Conservation (phyloP, 2,113 vertebrate genomes). For the Amphiprion percula region DNA sequence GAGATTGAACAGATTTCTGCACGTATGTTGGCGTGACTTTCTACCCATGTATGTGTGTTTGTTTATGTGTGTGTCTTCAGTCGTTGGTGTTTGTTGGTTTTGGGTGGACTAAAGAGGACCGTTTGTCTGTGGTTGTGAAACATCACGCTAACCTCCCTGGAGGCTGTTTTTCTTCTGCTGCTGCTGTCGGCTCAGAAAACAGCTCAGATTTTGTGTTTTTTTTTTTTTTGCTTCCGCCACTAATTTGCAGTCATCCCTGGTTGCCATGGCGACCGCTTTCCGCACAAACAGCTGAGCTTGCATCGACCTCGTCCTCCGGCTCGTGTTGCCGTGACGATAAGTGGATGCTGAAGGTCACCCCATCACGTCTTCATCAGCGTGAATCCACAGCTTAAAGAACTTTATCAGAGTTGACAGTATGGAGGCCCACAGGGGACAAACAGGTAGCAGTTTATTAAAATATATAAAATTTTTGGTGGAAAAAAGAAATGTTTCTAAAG, state of each 20-base stretch:
- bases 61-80: too few species aligned
- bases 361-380: too few species aligned
- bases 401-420: too few species aligned
- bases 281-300: slow-evolving; percentile 4
- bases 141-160: slow-evolving; percentile 53
- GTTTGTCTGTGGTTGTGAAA: slow-evolving; percentile 44
- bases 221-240: not conserved
- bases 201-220: not conserved
- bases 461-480: too few species aligned
- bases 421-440: too few species aligned
- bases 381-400: too few species aligned
- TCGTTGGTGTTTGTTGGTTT: too few species aligned
- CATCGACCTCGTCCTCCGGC: slow-evolving; percentile 11
- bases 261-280: slow-evolving; percentile 11
- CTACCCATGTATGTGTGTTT: too few species aligned
- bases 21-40: too few species aligned
- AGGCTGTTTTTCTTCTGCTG: slow-evolving; percentile 6
- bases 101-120: not conserved
- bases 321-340: not conserved
- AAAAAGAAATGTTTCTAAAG: too few species aligned
- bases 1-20: slow-evolving; percentile 41
- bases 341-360: not conserved
- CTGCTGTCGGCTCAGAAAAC: slow-evolving; percentile 19
- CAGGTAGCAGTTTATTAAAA: too few species aligned
- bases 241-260: slow-evolving; percentile 6